Conservation (phyloP, 2,113 vertebrate species). For the Elanoides forficatus region DNA sequence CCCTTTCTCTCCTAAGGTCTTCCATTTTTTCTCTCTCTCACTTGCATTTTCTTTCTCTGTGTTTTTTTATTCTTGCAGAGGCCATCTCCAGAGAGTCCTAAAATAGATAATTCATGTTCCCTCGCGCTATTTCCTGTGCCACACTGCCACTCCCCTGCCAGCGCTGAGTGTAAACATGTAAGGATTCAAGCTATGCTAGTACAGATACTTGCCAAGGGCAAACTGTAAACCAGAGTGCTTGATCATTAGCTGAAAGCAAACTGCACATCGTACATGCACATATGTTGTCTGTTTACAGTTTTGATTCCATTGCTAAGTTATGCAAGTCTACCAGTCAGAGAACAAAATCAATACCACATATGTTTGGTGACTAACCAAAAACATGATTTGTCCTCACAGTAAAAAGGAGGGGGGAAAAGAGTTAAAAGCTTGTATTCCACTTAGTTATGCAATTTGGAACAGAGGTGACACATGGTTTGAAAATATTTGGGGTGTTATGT, state of each 20-base stretch:
- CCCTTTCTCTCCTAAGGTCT: neutral
- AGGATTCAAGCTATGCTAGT: constrained; percentile 38
- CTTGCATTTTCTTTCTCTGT: neutral
- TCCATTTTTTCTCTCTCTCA: neutral
- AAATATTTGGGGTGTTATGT: neutral
- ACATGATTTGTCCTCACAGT: neutral
- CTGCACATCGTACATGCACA: constrained; percentile 20
- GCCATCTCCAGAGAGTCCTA: neutral
- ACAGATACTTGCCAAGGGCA: constrained; percentile 57
- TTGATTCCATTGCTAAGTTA: constrained; percentile 57
- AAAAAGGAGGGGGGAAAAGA: fast-evolving
- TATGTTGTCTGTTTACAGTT: constrained; percentile 54
- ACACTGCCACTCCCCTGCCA: constrained; percentile 33
- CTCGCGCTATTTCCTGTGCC: neutral
- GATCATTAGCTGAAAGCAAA: constrained; percentile 62
- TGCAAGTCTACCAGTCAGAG: constrained; percentile 47
- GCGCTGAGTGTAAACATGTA: neutral
- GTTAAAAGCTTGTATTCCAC: neutral
- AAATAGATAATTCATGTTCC: constrained; percentile 9
- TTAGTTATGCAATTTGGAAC: neutral
- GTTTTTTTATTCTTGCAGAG: neutral
- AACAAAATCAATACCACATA: constrained; percentile 35
- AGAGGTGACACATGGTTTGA: neutral
- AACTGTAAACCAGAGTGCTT: constrained; percentile 49
- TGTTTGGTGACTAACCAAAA: constrained; percentile 23